phyloP scores from a whole-genome alignment of 35 echinoderm and acorn worm genomes.

The Chiridota heheva region DNA sequence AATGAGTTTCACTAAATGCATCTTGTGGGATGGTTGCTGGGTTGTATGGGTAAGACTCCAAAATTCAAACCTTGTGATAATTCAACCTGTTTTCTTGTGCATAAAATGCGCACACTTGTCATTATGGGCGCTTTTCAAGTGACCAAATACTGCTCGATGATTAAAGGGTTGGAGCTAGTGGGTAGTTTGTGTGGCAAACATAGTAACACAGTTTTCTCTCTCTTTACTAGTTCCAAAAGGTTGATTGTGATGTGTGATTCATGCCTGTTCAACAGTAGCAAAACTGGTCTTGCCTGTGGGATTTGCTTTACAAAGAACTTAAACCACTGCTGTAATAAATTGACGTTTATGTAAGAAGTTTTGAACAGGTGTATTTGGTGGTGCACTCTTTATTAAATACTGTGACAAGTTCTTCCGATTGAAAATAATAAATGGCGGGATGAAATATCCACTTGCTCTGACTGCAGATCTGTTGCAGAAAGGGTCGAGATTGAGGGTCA shows the following conservation, averaged over 20 bases:
- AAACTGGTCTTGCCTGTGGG: slow-evolving; percentile 19
- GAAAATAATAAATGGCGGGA: slow-evolving; percentile 42
- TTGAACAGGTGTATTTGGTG: slow-evolving; percentile 2
- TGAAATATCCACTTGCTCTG: slow-evolving; percentile 14
- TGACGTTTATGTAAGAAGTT: background rate
- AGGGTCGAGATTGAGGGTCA: too few relatives aligned
- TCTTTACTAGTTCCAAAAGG: slow-evolving; percentile 1
- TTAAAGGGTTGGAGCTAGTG: background rate
- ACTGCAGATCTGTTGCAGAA: too few relatives aligned
- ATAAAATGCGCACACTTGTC: too few relatives aligned
- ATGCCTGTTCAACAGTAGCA: slow-evolving; percentile 35
- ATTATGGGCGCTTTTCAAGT: too few relatives aligned
- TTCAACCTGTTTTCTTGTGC: too few relatives aligned
- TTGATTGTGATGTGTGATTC: slow-evolving; percentile 13
- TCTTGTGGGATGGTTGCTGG: too few relatives aligned
- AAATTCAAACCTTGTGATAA: too few relatives aligned
- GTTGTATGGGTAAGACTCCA: too few relatives aligned
- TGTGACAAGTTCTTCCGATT: slow-evolving; percentile 9
- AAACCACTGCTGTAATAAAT: slow-evolving; percentile 22
- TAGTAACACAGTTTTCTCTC: background rate
- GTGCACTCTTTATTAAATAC: slow-evolving; percentile 4
- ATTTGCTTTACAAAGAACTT: slow-evolving; percentile 14
- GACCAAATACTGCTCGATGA: too few relatives aligned
- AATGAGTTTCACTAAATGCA: too few relatives aligned
- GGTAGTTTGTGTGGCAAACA: background rate